A percentile compares a stretch with the other conserved stretches of the same genome.
These are phyloP conservation scores for Apogon talboti DNA, from an alignment of 2,797 vertebrate species.

Conservation along the genomic window DNA sequence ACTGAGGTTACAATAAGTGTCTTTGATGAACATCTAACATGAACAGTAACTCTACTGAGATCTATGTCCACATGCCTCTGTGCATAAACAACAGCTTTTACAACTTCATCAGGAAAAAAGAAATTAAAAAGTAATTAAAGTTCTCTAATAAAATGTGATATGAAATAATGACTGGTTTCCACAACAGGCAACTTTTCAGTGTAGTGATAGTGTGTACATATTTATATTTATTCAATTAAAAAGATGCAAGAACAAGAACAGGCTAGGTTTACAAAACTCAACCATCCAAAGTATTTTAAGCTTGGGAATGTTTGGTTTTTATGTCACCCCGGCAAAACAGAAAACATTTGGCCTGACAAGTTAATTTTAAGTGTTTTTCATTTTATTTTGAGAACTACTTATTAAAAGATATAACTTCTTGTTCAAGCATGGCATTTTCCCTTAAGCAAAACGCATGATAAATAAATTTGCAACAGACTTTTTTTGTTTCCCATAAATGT, in stretches of 20 bases:
- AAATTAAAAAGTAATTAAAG: not conserved
- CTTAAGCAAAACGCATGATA: slow-evolving; percentile 1
- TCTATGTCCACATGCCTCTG: slow-evolving; percentile 29
- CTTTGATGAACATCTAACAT: slow-evolving; percentile 2
- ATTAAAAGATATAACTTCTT: not conserved
- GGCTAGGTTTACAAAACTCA: not conserved
- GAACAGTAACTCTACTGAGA: slow-evolving; percentile 16
- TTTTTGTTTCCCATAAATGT: not conserved
- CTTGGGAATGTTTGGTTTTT: not conserved
- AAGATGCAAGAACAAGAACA: not conserved
- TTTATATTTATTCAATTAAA: not conserved
- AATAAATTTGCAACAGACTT: not conserved
- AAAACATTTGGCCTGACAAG: not conserved
- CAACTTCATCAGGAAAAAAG: not conserved
- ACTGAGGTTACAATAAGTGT: slow-evolving; percentile 3
- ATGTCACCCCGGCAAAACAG: not conserved
- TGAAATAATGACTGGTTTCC: slow-evolving; percentile 11
- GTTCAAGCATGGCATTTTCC: not conserved
- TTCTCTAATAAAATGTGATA: not conserved
- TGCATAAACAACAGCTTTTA: not conserved
- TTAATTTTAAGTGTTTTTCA: not conserved
- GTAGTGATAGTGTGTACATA: not conserved
- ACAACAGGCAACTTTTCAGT: not conserved
- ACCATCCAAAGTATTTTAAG: not conserved
- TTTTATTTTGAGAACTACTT: not conserved